These are phyloP conservation scores for Orchestia grillus DNA, from an alignment of 1,140 invertebrate genomes.

Conservation along the genomic window DNA sequence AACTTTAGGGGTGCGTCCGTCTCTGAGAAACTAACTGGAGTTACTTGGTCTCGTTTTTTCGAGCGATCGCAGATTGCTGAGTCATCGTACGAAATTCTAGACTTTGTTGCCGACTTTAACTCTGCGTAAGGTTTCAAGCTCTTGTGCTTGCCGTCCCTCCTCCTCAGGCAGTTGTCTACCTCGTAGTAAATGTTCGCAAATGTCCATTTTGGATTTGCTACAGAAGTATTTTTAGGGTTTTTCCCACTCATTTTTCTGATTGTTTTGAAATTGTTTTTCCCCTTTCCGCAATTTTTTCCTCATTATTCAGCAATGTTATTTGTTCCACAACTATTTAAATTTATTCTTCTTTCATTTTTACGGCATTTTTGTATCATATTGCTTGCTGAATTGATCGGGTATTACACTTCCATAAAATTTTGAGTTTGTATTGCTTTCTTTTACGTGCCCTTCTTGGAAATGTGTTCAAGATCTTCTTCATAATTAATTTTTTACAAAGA, in stretches of 20 bases:
- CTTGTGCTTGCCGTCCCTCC: background rate
- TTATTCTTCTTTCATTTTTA: background rate
- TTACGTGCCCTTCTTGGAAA: no score
- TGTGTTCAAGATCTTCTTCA: no score
- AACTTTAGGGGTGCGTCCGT: background rate
- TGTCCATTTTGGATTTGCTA: background rate
- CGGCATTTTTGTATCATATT: no score
- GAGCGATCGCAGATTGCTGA: constrained; percentile 27
- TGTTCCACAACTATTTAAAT: no score
- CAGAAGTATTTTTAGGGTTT: background rate
- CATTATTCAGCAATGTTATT: no score
- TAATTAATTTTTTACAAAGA: no score
- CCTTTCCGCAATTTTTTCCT: no score
- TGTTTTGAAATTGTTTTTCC: no score
- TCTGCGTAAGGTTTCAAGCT: background rate
- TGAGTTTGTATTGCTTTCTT: no score
- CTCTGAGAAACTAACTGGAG: background rate
- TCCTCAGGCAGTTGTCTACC: background rate
- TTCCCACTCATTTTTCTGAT: no score
- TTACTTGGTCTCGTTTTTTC: background rate
- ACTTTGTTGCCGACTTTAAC: background rate
- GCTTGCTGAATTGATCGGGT: no score
- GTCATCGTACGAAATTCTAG: background rate
- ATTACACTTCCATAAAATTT: no score
- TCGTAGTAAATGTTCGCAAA: background rate